phyloP scores from a whole-genome alignment of 2,797 vertebrate species.

The Notoglanidium macrostoma region DNA sequence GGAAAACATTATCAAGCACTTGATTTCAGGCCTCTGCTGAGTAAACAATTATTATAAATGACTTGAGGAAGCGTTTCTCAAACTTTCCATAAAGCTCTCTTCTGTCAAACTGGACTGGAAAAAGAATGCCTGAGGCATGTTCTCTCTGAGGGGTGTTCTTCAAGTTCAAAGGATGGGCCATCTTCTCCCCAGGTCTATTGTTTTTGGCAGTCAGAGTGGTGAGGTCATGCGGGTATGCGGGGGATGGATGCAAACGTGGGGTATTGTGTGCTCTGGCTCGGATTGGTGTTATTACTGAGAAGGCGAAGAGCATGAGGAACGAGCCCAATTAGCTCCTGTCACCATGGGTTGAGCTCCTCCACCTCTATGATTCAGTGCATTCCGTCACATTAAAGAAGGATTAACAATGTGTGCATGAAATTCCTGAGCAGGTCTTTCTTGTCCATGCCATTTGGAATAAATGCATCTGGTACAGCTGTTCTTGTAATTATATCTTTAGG shows the following conservation, averaged over 20 bases:
- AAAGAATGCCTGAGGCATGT: conserved; percentile 4
- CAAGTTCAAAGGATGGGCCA: conserved; percentile 62
- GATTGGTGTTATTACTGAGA: conserved; percentile 18
- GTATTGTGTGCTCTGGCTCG: conserved; percentile 46
- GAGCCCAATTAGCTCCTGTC: conserved; percentile 28
- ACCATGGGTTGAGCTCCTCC: conserved; percentile 19
- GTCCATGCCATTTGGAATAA: not conserved
- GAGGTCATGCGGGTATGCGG: conserved; percentile 63
- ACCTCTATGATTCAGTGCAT: conserved; percentile 17
- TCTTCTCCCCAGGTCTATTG: conserved; percentile 68
- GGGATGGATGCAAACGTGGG: conserved; percentile 34
- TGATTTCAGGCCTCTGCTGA: conserved; percentile 14
- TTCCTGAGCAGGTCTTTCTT: not conserved
- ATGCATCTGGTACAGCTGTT: not conserved
- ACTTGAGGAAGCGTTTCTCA: not conserved
- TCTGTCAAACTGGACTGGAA: not conserved
- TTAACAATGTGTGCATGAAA: not conserved
- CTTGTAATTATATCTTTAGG: not conserved
- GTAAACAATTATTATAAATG: conserved; percentile 16
- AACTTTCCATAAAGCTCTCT: conserved; percentile 4
- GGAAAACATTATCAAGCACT: not conserved
- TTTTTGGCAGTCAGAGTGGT: conserved; percentile 58
- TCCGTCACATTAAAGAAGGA: conserved; percentile 15
- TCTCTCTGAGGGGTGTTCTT: conserved; percentile 53
- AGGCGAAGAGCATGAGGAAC: conserved; percentile 27